Conservation (phyloP, 2,797 vertebrate species). For the Sebastes ruberrimus region DNA sequence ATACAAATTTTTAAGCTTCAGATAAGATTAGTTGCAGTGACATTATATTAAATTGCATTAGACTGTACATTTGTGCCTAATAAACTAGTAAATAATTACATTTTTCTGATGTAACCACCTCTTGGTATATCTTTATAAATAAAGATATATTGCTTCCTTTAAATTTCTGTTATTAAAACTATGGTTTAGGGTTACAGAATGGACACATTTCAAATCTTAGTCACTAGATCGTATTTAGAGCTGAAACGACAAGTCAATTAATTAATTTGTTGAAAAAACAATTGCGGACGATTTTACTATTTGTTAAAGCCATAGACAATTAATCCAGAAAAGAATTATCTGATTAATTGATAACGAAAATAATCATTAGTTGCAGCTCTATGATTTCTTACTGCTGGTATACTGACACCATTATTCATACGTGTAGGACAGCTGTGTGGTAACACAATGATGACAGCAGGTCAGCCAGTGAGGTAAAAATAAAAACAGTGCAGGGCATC, state of each 20-base stretch:
- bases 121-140: background rate
- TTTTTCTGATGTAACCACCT: background rate
- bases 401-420: background rate
- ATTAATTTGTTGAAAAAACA: background rate
- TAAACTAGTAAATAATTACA: background rate
- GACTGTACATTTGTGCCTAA: background rate
- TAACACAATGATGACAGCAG: conserved; percentile 27
- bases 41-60: background rate
- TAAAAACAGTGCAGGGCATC: conserved; percentile 1
- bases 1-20: background rate
- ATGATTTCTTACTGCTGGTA: background rate
- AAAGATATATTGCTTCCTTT: background rate
- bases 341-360: background rate
- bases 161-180: background rate
- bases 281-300: background rate
- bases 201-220: background rate
- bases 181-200: background rate
- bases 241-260: background rate
- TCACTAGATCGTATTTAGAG: background rate
- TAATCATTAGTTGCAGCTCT: background rate
- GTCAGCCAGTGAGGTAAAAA: conserved; percentile 53
- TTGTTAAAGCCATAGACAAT: background rate
- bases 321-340: background rate
- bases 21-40: background rate
- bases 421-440: conserved; percentile 4